Evolutionary conservation across 2,113 vertebrate genomes (phyloP).

Genomic region (Cebus imitator): DNA sequence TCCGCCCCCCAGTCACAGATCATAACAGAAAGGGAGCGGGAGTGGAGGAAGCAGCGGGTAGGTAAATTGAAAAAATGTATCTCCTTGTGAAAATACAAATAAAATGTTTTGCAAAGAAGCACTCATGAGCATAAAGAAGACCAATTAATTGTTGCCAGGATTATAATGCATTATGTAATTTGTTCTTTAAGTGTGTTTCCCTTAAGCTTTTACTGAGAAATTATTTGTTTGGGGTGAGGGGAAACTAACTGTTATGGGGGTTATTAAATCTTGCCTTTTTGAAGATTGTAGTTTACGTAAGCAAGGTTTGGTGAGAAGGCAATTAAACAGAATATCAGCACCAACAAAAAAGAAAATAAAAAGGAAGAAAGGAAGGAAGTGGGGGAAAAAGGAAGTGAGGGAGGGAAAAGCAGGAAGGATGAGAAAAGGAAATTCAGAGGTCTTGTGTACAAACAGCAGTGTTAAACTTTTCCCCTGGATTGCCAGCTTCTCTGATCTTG

Average conservation of each 20-base stretch:
- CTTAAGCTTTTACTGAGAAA: background rate
- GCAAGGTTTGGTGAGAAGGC: background rate
- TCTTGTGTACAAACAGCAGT: background rate
- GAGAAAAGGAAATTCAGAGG: background rate
- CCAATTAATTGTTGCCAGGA: background rate
- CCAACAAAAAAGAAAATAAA: background rate
- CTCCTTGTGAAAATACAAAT: background rate
- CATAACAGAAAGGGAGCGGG: background rate
- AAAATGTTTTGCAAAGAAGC: background rate
- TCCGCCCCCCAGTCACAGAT: background rate
- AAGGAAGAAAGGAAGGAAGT: background rate
- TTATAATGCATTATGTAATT: background rate
- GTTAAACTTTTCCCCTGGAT: background rate
- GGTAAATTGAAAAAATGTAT: background rate
- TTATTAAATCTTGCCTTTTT: background rate
- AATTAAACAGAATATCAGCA: background rate
- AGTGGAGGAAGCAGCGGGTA: background rate
- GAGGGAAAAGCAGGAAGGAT: background rate
- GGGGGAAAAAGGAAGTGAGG: rapidly evolving
- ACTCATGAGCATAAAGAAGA: background rate
- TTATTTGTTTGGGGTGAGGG: background rate
- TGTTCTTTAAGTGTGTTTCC: background rate
- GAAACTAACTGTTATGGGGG: background rate
- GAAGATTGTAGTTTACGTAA: background rate
- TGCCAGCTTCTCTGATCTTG: background rate